Evolutionary conservation across 2,113 vertebrate species (phyloP).

Genomic region (Asarcornis scutulata): DNA sequence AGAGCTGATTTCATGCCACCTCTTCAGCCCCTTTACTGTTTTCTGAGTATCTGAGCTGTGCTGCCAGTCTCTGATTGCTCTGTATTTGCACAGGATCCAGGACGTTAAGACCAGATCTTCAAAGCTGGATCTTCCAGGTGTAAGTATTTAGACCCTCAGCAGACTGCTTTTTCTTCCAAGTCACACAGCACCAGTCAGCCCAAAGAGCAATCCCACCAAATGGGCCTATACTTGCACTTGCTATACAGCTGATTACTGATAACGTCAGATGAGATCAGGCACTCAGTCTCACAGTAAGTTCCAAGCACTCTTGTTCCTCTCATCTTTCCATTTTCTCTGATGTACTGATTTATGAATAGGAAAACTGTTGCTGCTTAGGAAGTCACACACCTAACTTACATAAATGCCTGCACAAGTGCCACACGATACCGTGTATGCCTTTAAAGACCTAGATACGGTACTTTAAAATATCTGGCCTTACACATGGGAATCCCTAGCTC

Average conservation of each 20-base stretch:
- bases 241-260: neutral
- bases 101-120: neutral
- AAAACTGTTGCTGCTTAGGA: neutral
- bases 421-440: neutral
- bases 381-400: neutral
- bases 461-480: neutral
- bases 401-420: neutral
- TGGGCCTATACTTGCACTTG: fast-evolving
- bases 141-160: neutral
- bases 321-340: neutral
- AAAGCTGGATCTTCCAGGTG: neutral
- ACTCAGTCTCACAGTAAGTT: neutral
- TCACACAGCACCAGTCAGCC: neutral
- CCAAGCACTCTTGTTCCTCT: neutral
- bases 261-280: neutral
- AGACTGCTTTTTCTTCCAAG: neutral
- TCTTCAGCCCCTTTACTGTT: neutral
- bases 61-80: neutral
- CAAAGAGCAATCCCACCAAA: neutral
- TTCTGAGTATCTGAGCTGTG: neutral
- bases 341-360: neutral
- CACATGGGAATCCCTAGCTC: neutral
- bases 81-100: neutral
- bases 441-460: neutral
- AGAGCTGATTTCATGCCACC: neutral